These are phyloP conservation scores for Heterodera carotae DNA, from an alignment of 1,140 invertebrate genomes.

Conservation along the genomic window DNA sequence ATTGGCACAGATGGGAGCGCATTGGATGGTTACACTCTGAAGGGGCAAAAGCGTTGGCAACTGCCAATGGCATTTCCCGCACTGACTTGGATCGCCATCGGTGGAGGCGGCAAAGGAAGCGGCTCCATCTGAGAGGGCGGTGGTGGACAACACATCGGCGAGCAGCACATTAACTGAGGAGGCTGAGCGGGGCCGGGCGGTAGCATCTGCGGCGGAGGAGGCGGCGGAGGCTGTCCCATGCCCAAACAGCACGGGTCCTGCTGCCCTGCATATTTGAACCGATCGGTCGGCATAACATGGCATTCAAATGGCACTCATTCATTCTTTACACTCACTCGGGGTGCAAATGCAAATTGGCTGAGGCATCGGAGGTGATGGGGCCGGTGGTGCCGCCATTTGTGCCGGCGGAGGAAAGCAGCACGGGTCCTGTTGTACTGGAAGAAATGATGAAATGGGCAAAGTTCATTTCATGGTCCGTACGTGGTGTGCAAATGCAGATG, in stretches of 20 bases:
- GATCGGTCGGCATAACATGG: neutral
- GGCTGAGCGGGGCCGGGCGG: conserved; percentile 18
- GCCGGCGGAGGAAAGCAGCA: conserved; percentile 34
- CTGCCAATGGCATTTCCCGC: too few relatives aligned
- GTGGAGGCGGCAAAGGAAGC: conserved; percentile 21
- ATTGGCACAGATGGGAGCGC: conserved; percentile 23
- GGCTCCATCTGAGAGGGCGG: conserved; percentile 18
- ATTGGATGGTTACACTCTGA: conserved; percentile 38
- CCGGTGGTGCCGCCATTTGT: neutral
- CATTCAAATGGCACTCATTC: neutral
- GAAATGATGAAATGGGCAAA: conserved; percentile 25
- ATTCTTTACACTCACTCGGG: neutral
- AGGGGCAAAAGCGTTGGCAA: neutral
- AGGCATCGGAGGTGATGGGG: conserved; percentile 21
- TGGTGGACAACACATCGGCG: conserved; percentile 9
- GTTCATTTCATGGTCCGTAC: neutral
- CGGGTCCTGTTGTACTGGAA: conserved; percentile 39
- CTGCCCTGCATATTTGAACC: conserved; percentile 19
- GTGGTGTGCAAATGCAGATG: conserved; percentile 41
- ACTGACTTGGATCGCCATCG: conserved; percentile 36
- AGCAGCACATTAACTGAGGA: neutral
- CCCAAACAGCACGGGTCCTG: conserved; percentile 43
- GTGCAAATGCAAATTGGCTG: conserved; percentile 32
- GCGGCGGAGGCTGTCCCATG: conserved; percentile 2
- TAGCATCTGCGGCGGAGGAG: neutral